Base-by-base conservation (phyloP, 2,797 vertebrate genomes). In the Ctenosaura bakeri region DNA sequence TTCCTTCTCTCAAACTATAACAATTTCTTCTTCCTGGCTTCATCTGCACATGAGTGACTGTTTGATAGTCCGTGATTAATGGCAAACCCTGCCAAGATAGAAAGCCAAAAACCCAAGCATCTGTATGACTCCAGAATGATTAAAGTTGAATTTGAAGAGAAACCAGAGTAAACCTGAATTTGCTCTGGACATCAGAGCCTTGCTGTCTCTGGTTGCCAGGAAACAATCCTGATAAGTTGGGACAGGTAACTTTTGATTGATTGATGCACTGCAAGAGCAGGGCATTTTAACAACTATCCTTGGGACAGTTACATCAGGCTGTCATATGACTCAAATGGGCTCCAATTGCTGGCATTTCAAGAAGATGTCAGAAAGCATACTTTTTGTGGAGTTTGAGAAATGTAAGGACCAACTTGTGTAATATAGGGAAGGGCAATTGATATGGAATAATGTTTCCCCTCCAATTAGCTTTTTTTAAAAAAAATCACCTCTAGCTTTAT, bases 401-500 rank as follows among this genome's bases (percentile, higher is more conserved):
- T 81, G 74, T 74, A 1, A 24, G 0, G 4, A 71, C 32, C 22
- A 50, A 1, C 4, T 5, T 8, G 1, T 24, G 38, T 64, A 1
- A 0, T 29, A 29, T 69, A 1, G 46, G 12, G 6, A 14, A 4
- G 14, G 54, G 52, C 18, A 5, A 6, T 29, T 35, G 38, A 20
- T 16, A 6, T 12, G 29, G 54, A 3, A 79, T 18, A 9, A 18
- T 66, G 24, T 9, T 52, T 32, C 71, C 16, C 18, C 0, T 86
- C 2, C 2, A 79, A 3, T 74, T 38, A 62, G 52, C 54, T 82
- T 83, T 59, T 64, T 24, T 24, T n/a, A n/a, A 64, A 64, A 64
- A 24, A 20, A 1, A 4, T n/a, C 83, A 89, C 42, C 89, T 62
- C 42, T 79, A n/a, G 14, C 91, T 85, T 86, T 74, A 86, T 84